These are phyloP conservation scores for Prolemur simus DNA, from an alignment of 2,113 vertebrate species.

Conservation along the genomic window DNA sequence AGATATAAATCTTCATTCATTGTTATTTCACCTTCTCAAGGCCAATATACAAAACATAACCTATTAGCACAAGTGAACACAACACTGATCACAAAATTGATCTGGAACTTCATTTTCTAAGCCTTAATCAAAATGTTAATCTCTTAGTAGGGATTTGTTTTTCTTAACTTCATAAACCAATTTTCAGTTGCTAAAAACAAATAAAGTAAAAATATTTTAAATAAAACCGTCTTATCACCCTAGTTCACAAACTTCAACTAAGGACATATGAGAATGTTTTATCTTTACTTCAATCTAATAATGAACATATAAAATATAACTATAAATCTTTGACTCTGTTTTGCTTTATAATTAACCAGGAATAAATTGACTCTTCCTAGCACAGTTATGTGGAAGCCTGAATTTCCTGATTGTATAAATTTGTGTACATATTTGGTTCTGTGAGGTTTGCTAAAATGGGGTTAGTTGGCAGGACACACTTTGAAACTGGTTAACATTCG, in stretches of 20 bases:
- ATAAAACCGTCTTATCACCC: background rate
- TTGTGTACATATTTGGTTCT: background rate
- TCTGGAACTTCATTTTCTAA: constrained; percentile 51
- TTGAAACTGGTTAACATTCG: background rate
- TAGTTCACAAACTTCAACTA: constrained; percentile 9
- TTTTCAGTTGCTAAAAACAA: background rate
- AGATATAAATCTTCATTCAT: constrained; percentile 43
- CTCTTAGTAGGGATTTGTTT: background rate
- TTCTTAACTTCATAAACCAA: constrained; percentile 14
- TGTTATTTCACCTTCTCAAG: constrained; percentile 64
- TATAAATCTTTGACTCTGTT: background rate
- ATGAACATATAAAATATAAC: background rate
- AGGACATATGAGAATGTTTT: background rate
- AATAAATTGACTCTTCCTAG: background rate
- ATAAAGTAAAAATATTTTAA: background rate
- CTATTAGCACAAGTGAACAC: background rate
- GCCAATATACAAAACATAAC: constrained; percentile 4
- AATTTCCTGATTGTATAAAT: background rate
- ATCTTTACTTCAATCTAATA: constrained; percentile 3
- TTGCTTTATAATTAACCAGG: background rate
- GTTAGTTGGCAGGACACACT: background rate
- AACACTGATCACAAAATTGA: constrained; percentile 45
- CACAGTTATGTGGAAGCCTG: background rate
- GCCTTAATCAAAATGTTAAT: constrained; percentile 42
- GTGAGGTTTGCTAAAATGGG: background rate